Conservation (phyloP, 1,140 invertebrate genomes). For the Drosophila micromelanica region DNA sequence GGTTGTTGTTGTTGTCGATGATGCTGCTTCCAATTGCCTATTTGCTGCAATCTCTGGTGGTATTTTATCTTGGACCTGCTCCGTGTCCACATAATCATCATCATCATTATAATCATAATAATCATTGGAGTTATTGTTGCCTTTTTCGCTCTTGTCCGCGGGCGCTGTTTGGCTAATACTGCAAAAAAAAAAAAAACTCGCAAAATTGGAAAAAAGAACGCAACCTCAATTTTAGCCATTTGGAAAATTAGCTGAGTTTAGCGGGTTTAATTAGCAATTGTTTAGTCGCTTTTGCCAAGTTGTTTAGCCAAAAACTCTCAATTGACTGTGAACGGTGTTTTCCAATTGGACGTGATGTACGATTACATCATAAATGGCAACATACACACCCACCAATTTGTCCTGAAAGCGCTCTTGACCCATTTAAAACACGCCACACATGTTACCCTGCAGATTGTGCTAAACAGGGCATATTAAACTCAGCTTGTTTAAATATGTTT, state of each 20-base stretch:
- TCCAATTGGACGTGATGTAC: slow-evolving; percentile 35
- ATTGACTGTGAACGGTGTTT: slow-evolving; percentile 39
- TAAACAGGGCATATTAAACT: background rate
- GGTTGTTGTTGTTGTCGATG: slow-evolving; percentile 62
- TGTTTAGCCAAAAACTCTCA: slow-evolving; percentile 37
- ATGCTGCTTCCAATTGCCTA: slow-evolving; percentile 49
- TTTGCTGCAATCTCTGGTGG: slow-evolving; percentile 55
- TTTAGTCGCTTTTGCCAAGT: slow-evolving; percentile 44
- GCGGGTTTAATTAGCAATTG: slow-evolving; percentile 23
- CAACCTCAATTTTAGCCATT: slow-evolving; percentile 7
- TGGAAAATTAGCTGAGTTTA: slow-evolving; percentile 38
- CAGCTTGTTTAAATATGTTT: background rate
- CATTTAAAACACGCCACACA: slow-evolving; percentile 48
- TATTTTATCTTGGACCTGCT: slow-evolving; percentile 14
- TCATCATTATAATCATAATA: slow-evolving; percentile 59
- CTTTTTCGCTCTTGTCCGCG: slow-evolving; percentile 37
- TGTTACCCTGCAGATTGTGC: slow-evolving; percentile 1
- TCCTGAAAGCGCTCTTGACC: slow-evolving; percentile 75
- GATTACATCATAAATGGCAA: slow-evolving; percentile 56
- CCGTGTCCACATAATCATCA: slow-evolving; percentile 59
- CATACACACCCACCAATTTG: slow-evolving; percentile 68
- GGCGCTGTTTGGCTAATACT: slow-evolving; percentile 73
- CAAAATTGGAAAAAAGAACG: slow-evolving; percentile 14
- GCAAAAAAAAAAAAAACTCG: slow-evolving; percentile 6
- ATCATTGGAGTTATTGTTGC: slow-evolving; percentile 28